Evolutionary conservation across 2,113 vertebrate species (phyloP), one percentile per base, ranked within the genome.

Genomic region (Stomatorhinus ivindoensis): DNA sequence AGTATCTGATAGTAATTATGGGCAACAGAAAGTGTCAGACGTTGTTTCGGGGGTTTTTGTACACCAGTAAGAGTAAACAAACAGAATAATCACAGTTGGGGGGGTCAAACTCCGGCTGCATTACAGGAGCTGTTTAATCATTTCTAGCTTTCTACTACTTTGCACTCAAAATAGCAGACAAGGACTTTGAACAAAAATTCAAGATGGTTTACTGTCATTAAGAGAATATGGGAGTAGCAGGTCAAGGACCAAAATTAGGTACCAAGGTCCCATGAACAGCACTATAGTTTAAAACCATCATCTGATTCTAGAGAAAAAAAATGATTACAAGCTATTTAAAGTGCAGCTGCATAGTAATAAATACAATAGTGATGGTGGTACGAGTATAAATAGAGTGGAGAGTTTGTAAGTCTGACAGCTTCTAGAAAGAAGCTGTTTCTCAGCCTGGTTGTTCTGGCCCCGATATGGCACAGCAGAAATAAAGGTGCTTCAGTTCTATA

Each of bases 141-240:
- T 89, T 89, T 61, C 6, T 44, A 61, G 80, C 21, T 15, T 51
- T 84, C 35, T 21, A 88, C 15, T 42, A 84, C 51, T 89, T 10
- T 85, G 50, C 31, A 35, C 46, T 55, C 73, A 89, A 69, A 89
- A 51, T 58, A n/a, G 11, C 21, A n/a, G 47, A 83, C 17, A 27
- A 27, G 21, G 76, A 89, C 88, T 89, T 89, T 89, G 76, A 53
- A 83, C 69, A 80, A 73, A 82, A 21, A 48, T 13, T 48, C 47
- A 47, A 87, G 15, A 55, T 55, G 19, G 19, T 55, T 55, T 55
- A 55, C 21, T 21, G 51, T 21, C 51, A 55, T 21, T 55, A 53
- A 19, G 51, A 19, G 17, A 19, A 53, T 17, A 53, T 53, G 51
- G 51, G 51, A 53, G 17, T 19, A 53, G 51, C 51, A 5, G 19